Conservation (phyloP, 92 coral and sea anemone species). For the Epizoanthus scotinus region DNA sequence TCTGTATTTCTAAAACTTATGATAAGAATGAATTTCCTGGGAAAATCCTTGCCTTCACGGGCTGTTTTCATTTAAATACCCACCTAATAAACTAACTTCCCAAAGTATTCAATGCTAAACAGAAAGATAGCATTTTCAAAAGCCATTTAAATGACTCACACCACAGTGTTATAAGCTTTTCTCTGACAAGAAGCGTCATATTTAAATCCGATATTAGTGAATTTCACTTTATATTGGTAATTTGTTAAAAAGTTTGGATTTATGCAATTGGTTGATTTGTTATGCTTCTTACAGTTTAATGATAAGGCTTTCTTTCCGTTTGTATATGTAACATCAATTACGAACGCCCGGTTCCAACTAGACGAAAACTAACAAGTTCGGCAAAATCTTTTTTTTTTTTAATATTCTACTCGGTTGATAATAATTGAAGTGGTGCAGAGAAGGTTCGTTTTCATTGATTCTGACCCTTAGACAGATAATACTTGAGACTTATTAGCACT, state of each 20-base stretch:
- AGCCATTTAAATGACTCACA: neutral
- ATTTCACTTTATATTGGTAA: neutral
- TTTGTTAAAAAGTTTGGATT: neutral
- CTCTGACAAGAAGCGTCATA: neutral
- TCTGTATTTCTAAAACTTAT: too few species aligned
- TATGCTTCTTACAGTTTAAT: neutral
- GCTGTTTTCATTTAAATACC: neutral
- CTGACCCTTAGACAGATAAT: neutral
- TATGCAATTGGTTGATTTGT: neutral
- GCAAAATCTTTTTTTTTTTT: too few species aligned
- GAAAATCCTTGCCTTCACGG: too few species aligned
- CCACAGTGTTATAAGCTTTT: too few species aligned
- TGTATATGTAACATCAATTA: neutral
- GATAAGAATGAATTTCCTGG: neutral
- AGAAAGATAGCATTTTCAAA: constrained; percentile 7
- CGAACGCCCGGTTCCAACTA: neutral
- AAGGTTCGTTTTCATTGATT: neutral
- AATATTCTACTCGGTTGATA: neutral
- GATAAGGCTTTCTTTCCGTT: neutral
- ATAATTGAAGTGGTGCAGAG: neutral
- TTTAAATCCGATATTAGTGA: neutral
- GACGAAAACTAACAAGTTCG: neutral
- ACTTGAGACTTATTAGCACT: neutral
- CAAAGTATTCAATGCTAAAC: neutral
- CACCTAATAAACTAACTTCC: neutral